A percentile compares a stretch with the other conserved stretches of the same genome.
These are phyloP conservation scores for Nannoperca australis DNA, from an alignment of 2,797 vertebrate genomes.

Conservation along the genomic window DNA sequence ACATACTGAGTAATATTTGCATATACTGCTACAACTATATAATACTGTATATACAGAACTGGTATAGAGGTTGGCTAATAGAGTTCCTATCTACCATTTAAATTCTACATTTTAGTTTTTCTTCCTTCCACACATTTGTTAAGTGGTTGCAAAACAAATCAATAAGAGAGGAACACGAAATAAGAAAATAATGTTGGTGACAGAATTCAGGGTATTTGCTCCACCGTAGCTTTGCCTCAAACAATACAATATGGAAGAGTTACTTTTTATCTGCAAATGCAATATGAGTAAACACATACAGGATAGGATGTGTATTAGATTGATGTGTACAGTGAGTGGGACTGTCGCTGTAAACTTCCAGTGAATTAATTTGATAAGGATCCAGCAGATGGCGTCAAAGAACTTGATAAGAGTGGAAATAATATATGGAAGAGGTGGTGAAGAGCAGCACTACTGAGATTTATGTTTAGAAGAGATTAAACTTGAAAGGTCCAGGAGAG, in stretches of 20 bases:
- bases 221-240: neutral
- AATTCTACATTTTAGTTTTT: neutral
- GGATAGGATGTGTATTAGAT: neutral
- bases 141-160: neutral
- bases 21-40: neutral
- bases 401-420: constrained; percentile 60
- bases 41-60: neutral
- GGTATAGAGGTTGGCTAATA: neutral
- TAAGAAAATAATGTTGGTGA: neutral
- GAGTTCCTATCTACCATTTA: neutral
- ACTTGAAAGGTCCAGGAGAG: neutral
- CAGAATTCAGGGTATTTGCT: neutral
- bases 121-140: neutral
- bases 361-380: constrained; percentile 38
- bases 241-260: neutral
- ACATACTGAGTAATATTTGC: neutral
- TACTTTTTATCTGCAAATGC: neutral
- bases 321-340: neutral
- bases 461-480: neutral
- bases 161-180: neutral
- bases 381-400: constrained; percentile 93
- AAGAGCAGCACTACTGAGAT: neutral
- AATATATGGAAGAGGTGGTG: neutral
- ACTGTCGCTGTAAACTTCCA: neutral
- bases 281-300: neutral